A percentile compares a stretch with the other conserved stretches of the same genome.
Conservation (phyloP, 2,797 vertebrate genomes). For the Manis pentadactyla region DNA sequence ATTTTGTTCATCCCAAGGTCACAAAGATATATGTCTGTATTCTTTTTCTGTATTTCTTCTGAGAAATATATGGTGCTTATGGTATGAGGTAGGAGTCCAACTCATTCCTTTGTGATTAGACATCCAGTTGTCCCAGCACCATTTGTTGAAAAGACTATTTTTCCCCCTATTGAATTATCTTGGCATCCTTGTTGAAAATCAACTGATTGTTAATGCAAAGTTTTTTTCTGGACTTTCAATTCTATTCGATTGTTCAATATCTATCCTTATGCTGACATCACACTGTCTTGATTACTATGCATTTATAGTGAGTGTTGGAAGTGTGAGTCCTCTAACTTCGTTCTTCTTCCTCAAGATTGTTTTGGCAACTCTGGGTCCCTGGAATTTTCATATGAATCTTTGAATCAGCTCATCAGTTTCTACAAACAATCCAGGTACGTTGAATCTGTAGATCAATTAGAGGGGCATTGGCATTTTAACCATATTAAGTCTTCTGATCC, state of each 20-base stretch:
- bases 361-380: neutral
- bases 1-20: neutral
- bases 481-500: neutral
- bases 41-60: neutral
- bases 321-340: neutral
- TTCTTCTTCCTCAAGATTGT: neutral
- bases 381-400: conserved; percentile 27
- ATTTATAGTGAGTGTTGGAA: neutral
- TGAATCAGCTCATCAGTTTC: neutral
- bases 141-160: neutral
- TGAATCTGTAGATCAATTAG: neutral
- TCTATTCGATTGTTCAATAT: neutral
- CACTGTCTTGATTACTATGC: neutral
- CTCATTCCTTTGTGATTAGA: neutral
- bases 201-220: neutral
- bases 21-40: neutral
- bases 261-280: neutral
- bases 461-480: neutral
- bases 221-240: neutral
- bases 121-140: neutral
- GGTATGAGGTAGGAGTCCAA: neutral
- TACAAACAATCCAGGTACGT: neutral
- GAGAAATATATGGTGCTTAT: neutral
- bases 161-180: neutral
- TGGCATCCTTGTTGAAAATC: neutral